phyloP scores from a whole-genome alignment of 2,888 invertebrate species.

The Stomorhina lunata region DNA sequence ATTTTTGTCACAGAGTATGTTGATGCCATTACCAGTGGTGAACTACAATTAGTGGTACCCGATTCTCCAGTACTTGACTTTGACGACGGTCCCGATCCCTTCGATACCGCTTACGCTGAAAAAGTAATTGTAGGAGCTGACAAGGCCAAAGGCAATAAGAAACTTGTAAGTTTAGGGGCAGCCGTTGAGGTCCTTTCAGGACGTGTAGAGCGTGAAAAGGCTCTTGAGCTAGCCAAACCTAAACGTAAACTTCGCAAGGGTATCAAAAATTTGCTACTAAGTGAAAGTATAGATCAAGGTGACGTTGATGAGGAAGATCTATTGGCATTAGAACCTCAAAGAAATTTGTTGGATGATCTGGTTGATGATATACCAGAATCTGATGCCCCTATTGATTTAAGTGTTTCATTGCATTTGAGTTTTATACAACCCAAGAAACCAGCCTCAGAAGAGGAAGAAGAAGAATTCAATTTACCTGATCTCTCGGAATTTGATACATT shows the following conservation, averaged over 20 bases:
- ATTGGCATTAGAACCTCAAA: slow-evolving; percentile 77
- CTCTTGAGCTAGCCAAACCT: slow-evolving; percentile 80
- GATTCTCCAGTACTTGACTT: slow-evolving; percentile 89
- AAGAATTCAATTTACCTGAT: slow-evolving; percentile 71
- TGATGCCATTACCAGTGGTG: slow-evolving; percentile 91
- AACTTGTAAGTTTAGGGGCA: slow-evolving; percentile 89
- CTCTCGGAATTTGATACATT: slow-evolving; percentile 82
- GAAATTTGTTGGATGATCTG: slow-evolving; percentile 88
- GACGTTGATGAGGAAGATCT: slow-evolving; percentile 73
- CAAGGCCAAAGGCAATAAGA: slow-evolving; percentile 86
- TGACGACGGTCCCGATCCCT: slow-evolving; percentile 89
- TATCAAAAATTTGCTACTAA: slow-evolving; percentile 86
- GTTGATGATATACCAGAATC: slow-evolving; percentile 83
- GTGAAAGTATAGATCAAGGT: slow-evolving; percentile 82
- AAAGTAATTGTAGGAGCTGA: slow-evolving; percentile 89
- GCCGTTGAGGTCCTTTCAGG: slow-evolving; percentile 94
- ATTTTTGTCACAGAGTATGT: slow-evolving; percentile 94
- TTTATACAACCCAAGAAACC: slow-evolving; percentile 80
- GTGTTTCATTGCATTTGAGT: slow-evolving; percentile 83
- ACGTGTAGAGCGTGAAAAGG: slow-evolving; percentile 87
- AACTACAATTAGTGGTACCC: slow-evolving; percentile 92
- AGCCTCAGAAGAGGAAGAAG: slow-evolving; percentile 71
- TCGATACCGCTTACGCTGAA: slow-evolving; percentile 93
- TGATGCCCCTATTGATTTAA: slow-evolving; percentile 86
- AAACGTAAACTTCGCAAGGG: slow-evolving; percentile 83